Base-by-base conservation (phyloP, 2,113 vertebrate species). In the Naja naja region DNA sequence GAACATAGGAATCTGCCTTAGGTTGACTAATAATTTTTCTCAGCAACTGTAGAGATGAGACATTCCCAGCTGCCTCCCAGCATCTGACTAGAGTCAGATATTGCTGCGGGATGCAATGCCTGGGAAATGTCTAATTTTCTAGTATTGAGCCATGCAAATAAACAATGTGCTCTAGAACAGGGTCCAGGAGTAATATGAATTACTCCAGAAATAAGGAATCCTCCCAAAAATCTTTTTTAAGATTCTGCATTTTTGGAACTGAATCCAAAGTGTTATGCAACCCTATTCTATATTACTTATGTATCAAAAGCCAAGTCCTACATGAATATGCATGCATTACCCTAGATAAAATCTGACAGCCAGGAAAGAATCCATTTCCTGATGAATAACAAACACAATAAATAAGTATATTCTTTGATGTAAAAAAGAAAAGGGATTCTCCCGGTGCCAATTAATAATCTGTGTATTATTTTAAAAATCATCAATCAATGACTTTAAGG, bases 401-500 rank as follows among this genome's bases (percentile, higher is more conserved):
- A 43, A 81, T 81, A 81, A 95, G 86, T 91, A 74, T 94, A 89
- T 94, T 95, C 94, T 95, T 90, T 89, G 89, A 92, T 92, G 91
- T 95, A 96, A 95, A 94, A 94, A 81, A 39, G 94, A 95, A 49
- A 93, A 93, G 55, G 55, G 45, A 87, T 30, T 56, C 92, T 96
- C 92, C 91, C 95, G 93, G 86, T 96, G 96, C 94, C 93, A 95
- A 3, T 97, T 95, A 96, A 90, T 92, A 92, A 34, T 47, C 52
- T 90, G 74, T 20, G 5, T 74, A 87, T 0, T 1, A 94, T 95
- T n/a, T n/a, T n/a, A n/a, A n/a, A 94, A 96, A 94, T 96, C 94
- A 95, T 89, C 85, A 93, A 94, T 91, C 87, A 94, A 94, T 93
- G 95, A 95, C 95, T 95, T 7, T 0, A 49, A 27, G 85, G 34